Conservation (phyloP, 2,797 vertebrate species). For the Ctenosaura bakeri region DNA sequence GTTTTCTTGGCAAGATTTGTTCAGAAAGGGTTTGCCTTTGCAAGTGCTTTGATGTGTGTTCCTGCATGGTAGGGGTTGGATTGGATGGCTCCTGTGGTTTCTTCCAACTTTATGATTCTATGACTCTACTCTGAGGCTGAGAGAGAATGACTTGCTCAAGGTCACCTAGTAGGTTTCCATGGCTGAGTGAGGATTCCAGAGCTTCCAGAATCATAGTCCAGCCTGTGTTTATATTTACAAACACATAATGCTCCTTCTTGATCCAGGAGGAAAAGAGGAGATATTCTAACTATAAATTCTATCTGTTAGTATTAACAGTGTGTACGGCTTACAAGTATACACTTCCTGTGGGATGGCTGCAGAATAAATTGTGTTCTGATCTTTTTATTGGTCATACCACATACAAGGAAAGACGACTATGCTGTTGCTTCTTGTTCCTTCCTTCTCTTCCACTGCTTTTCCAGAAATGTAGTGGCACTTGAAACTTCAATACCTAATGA, state of each 20-base stretch:
- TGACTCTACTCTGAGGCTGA: background rate
- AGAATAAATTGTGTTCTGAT: slow-evolving; percentile 9
- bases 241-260: slow-evolving; percentile 11
- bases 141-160: no score
- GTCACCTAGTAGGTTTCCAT: no score
- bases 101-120: no score
- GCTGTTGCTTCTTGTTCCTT: slow-evolving; percentile 30
- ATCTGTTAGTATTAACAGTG: slow-evolving; percentile 5
- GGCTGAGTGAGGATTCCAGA: no score
- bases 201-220: background rate
- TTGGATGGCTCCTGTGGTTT: no score
- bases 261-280: slow-evolving; percentile 15
- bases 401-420: slow-evolving; percentile 16
- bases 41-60: no score
- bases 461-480: background rate
- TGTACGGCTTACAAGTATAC: slow-evolving; percentile 30
- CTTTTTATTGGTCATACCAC: slow-evolving; percentile 22
- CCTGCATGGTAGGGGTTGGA: no score
- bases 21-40: background rate
- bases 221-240: no score
- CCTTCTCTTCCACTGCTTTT: slow-evolving; percentile 44
- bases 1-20: background rate
- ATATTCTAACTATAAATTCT: background rate
- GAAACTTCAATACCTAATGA: background rate
- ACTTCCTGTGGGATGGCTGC: background rate